Conservation (phyloP, 2,113 vertebrate species). For the Craseonycteris thonglongyai region DNA sequence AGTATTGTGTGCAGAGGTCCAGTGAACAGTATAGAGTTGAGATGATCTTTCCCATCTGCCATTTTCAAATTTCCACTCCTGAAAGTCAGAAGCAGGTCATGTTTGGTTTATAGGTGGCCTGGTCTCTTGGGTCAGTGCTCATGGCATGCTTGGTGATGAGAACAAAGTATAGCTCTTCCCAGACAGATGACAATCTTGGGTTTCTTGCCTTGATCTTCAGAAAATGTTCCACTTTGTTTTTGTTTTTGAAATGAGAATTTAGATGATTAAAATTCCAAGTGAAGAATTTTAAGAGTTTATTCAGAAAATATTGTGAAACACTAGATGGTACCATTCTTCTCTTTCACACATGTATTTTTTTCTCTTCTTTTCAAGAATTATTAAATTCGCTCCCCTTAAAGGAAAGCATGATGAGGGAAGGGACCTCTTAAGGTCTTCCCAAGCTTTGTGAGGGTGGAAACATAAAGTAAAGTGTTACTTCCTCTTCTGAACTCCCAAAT, state of each 20-base stretch:
- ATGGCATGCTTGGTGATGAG: not conserved
- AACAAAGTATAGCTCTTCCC: not conserved
- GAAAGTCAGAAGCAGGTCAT: not conserved
- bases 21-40: not conserved
- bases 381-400: not conserved
- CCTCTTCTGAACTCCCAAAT: not conserved
- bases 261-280: not conserved
- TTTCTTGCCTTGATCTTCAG: not conserved
- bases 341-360: not conserved
- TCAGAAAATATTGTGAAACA: not conserved
- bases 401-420: not conserved
- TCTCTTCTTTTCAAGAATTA: not conserved
- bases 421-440: not conserved
- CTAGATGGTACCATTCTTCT: not conserved
- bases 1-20: not conserved
- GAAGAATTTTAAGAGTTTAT: not conserved
- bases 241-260: not conserved
- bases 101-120: not conserved
- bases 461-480: not conserved
- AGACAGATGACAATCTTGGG: not conserved
- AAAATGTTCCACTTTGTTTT: not conserved
- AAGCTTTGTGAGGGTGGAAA: not conserved
- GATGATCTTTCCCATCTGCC: not conserved
- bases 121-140: not conserved
- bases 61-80: not conserved